Percentiles rank a stretch among this genome's conserved stretches.
Evolutionary conservation across 1,140 invertebrate species (phyloP).

Genomic region (Dryas iulia): DNA sequence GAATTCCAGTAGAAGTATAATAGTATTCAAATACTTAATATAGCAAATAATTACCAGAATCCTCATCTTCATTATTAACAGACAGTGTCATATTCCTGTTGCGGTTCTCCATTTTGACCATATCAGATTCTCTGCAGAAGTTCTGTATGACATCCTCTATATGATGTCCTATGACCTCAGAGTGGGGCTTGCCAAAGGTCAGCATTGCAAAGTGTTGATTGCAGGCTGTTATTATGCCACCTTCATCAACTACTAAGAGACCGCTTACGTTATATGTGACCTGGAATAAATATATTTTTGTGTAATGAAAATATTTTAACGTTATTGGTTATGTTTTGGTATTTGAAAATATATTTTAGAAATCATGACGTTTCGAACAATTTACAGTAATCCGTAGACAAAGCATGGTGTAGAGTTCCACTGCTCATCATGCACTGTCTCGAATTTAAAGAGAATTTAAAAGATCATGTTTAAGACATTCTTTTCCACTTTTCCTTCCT

Average conservation of each 20-base stretch:
- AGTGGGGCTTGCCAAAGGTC: slow-evolving; percentile 83
- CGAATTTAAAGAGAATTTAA: no score
- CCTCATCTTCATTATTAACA: slow-evolving; percentile 76
- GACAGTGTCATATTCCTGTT: slow-evolving; percentile 77
- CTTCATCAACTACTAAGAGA: slow-evolving; percentile 83
- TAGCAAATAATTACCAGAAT: slow-evolving; percentile 49
- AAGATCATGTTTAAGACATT: no score
- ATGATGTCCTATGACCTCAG: slow-evolving; percentile 82
- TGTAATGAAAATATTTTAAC: no score
- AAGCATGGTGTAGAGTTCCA: no score
- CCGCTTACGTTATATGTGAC: slow-evolving; percentile 86
- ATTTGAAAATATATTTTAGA: no score
- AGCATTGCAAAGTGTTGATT: slow-evolving; percentile 85
- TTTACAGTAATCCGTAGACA: no score
- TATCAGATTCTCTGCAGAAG: slow-evolving; percentile 76
- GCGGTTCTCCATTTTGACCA: slow-evolving; percentile 59
- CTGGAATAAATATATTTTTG: slow-evolving; percentile 35
- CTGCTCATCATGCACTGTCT: no score
- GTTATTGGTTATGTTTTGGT: no score
- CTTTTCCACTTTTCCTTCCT: no score
- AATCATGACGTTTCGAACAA: no score
- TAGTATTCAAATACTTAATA: no score
- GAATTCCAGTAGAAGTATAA: no score
- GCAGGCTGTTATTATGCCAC: slow-evolving; percentile 83
- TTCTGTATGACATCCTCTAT: slow-evolving; percentile 80